These are phyloP conservation scores for Pantherophis guttatus DNA, from an alignment of 2,113 vertebrate species.

Conservation along the genomic window DNA sequence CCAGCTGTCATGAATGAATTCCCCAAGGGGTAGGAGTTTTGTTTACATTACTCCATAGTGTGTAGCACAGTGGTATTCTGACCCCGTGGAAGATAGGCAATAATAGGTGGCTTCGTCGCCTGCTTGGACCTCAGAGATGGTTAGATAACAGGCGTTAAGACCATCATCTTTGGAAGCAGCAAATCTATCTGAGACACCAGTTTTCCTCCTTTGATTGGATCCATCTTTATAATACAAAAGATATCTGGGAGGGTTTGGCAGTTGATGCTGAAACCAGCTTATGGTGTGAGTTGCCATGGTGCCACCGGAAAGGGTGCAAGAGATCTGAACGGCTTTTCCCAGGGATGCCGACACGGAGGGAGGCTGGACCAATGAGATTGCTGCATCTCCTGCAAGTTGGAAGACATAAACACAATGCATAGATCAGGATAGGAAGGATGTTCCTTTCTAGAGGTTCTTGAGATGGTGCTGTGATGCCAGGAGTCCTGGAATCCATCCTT, in stretches of 20 bases:
- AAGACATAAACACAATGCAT: not conserved
- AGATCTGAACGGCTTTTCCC: not conserved
- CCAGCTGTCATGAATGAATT: not conserved
- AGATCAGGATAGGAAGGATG: not conserved
- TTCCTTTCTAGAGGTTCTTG: not conserved
- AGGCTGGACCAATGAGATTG: not conserved
- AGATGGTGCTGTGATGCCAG: not conserved
- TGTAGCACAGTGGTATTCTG: slow-evolving; percentile 1
- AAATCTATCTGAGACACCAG: not conserved
- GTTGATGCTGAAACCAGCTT: not conserved
- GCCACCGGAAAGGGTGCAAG: not conserved
- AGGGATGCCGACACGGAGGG: not conserved
- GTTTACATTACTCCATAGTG: not conserved
- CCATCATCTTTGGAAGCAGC: slow-evolving; percentile 1
- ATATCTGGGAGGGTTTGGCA: not conserved
- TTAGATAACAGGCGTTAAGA: not conserved
- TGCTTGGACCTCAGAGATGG: slow-evolving; percentile 3
- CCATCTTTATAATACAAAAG: not conserved
- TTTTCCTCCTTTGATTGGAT: fast-evolving
- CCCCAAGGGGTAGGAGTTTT: not conserved
- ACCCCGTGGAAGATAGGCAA: not conserved
- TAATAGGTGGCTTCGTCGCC: not conserved
- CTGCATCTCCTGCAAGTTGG: not conserved
- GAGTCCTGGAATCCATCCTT: not conserved
- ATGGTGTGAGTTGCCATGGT: not conserved